These are phyloP conservation scores for Pseudorectes ferrugineus DNA, from an alignment of 2,113 vertebrate species.

Conservation along the genomic window DNA sequence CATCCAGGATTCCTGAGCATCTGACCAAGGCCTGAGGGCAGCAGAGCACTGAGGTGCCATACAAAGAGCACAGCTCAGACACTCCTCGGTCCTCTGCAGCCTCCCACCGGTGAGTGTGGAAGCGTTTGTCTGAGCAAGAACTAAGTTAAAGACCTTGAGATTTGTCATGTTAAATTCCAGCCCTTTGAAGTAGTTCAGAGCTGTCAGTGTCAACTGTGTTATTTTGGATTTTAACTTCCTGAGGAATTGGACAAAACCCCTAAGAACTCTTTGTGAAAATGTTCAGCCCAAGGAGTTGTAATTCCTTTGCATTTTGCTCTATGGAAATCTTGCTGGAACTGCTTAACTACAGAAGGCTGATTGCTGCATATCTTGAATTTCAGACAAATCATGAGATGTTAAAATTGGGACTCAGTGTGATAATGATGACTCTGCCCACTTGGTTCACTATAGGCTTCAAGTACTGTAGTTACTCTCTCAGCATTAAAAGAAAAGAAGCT, in stretches of 20 bases:
- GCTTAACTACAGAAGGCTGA: slow-evolving; percentile 34
- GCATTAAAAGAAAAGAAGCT: slow-evolving; percentile 36
- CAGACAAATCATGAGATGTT: slow-evolving; percentile 24
- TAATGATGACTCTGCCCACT: slow-evolving; percentile 50
- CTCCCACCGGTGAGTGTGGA: neutral
- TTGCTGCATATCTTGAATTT: neutral
- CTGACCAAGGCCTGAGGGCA: neutral
- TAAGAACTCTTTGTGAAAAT: slow-evolving; percentile 8
- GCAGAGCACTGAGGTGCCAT: neutral
- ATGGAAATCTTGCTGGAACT: neutral
- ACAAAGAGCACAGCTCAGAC: neutral
- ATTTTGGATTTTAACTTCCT: slow-evolving; percentile 23
- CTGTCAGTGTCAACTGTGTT: neutral
- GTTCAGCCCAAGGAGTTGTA: neutral
- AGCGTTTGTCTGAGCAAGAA: neutral
- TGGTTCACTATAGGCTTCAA: slow-evolving; percentile 14
- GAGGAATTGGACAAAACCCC: slow-evolving; percentile 37
- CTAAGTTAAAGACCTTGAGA: neutral
- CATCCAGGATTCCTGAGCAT: neutral
- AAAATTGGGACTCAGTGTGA: slow-evolving; percentile 36
- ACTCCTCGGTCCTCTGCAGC: neutral
- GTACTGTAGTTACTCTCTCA: slow-evolving; percentile 12
- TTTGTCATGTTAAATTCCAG: slow-evolving; percentile 28
- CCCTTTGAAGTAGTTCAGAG: neutral
- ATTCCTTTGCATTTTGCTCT: neutral